Conservation (phyloP, 2,797 vertebrate genomes). For the Hipposideros larvatus region DNA sequence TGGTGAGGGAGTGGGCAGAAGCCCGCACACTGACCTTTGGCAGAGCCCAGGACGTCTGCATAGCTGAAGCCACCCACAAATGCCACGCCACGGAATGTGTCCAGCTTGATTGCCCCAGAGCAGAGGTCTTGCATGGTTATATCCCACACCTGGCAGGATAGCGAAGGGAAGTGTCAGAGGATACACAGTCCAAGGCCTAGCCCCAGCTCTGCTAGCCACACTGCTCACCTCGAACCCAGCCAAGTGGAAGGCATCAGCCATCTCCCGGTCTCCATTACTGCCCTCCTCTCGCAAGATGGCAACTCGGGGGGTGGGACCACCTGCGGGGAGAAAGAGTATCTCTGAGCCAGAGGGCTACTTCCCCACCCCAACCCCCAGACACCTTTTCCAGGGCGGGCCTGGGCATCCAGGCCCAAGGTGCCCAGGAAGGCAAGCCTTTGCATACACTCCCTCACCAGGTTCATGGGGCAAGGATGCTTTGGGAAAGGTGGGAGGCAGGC, state of each 20-base stretch:
- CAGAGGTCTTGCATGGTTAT: slow-evolving; percentile 96
- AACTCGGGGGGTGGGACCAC: slow-evolving; percentile 87
- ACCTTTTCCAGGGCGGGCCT: neutral
- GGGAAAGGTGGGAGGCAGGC: slow-evolving; percentile 90
- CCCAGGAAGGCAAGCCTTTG: neutral
- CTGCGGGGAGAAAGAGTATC: slow-evolving; percentile 39
- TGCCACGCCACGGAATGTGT: slow-evolving; percentile 92
- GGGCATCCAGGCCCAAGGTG: rapidly evolving
- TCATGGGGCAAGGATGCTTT: slow-evolving; percentile 77
- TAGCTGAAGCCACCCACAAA: slow-evolving; percentile 98
- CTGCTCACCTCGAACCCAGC: slow-evolving; percentile 94
- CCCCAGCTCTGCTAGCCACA: neutral
- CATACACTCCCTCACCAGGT: slow-evolving; percentile 86
- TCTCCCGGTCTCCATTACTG: slow-evolving; percentile 96
- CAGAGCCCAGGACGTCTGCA: slow-evolving; percentile 95
- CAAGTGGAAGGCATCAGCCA: slow-evolving; percentile 93
- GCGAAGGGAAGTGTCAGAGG: neutral
- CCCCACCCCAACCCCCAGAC: neutral
- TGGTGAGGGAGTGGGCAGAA: rapidly evolving
- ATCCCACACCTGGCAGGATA: slow-evolving; percentile 93
- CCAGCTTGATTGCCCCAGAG: slow-evolving; percentile 90
- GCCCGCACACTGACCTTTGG: slow-evolving; percentile 89
- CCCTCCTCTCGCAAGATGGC: slow-evolving; percentile 95
- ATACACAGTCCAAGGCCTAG: neutral
- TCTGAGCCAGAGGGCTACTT: neutral